Conservation (phyloP, 2,888 invertebrate genomes). For the Oscheius sp. region DNA sequence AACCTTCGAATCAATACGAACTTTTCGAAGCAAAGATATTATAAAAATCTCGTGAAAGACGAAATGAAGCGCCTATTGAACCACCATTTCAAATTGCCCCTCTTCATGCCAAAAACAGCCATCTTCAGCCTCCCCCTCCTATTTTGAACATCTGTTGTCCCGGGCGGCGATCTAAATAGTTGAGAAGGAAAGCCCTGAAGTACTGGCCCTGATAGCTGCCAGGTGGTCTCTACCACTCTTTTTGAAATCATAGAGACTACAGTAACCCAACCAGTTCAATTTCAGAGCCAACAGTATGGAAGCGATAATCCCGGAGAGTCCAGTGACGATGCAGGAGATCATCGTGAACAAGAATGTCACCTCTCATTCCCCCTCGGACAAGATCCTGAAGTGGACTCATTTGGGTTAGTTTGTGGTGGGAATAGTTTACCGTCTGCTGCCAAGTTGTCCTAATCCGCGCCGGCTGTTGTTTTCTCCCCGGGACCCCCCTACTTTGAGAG, state of each 20-base stretch:
- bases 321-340: slow-evolving; percentile 37
- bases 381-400: slow-evolving; percentile 57
- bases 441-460: slow-evolving; percentile 19
- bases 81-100: too few relatives aligned
- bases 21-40: too few relatives aligned
- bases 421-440: slow-evolving; percentile 14
- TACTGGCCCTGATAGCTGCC: slow-evolving; percentile 3
- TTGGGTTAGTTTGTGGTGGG: slow-evolving; percentile 39
- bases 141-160: slow-evolving; percentile 20
- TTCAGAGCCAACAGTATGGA: slow-evolving; percentile 21
- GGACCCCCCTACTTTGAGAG: not conserved
- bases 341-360: slow-evolving; percentile 26
- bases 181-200: slow-evolving; percentile 3
- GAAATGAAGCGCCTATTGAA: too few relatives aligned
- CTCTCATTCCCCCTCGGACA: slow-evolving; percentile 51
- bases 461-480: slow-evolving; percentile 25
- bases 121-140: not conserved
- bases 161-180: slow-evolving; percentile 13
- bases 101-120: too few relatives aligned
- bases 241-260: not conserved
- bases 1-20: too few relatives aligned
- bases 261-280: not conserved
- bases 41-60: too few relatives aligned
- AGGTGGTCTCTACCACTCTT: slow-evolving; percentile 2
- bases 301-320: not conserved